Evolutionary conservation across 30 jellyfish, hydroid and myxozoan species (phyloP).

Genomic region (Nemopilema nomurai): DNA sequence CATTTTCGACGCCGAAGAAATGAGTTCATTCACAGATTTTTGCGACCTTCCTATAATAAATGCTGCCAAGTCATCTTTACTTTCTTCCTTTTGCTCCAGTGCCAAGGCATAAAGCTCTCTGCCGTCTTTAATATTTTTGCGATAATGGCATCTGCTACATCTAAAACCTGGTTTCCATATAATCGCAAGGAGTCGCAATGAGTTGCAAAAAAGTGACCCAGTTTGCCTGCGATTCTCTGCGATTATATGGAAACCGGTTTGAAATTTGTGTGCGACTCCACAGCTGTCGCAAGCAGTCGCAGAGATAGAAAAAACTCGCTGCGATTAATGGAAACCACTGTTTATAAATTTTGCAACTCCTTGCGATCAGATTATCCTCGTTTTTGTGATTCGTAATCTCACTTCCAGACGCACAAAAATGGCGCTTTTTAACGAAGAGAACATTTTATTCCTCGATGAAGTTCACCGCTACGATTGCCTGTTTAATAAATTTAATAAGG

Average conservation of each 20-base stretch:
- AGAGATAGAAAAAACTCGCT: too few relatives aligned
- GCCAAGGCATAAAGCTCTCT: conserved; percentile 32
- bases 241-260: background rate
- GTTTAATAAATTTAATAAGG: background rate
- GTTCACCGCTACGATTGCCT: conserved; percentile 7
- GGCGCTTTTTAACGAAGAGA: conserved; percentile 18
- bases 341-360: too few relatives aligned
- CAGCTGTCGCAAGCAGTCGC: too few relatives aligned
- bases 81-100: conserved; percentile 7
- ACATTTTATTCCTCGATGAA: conserved; percentile 2
- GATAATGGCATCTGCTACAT: conserved; percentile 1
- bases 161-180: too few relatives aligned
- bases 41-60: conserved; percentile 1
- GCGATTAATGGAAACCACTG: too few relatives aligned
- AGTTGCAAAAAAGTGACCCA: too few relatives aligned
- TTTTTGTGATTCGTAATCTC: too few relatives aligned
- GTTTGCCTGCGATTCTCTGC: background rate
- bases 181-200: too few relatives aligned
- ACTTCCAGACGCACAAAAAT: background rate
- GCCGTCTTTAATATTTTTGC: background rate
- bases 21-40: conserved; percentile 3
- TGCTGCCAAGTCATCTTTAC: conserved; percentile 4
- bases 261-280: background rate
- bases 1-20: conserved; percentile 12
- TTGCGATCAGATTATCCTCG: too few relatives aligned